Conservation (phyloP, 2,888 invertebrate genomes). For the Mimachlamys varia region DNA sequence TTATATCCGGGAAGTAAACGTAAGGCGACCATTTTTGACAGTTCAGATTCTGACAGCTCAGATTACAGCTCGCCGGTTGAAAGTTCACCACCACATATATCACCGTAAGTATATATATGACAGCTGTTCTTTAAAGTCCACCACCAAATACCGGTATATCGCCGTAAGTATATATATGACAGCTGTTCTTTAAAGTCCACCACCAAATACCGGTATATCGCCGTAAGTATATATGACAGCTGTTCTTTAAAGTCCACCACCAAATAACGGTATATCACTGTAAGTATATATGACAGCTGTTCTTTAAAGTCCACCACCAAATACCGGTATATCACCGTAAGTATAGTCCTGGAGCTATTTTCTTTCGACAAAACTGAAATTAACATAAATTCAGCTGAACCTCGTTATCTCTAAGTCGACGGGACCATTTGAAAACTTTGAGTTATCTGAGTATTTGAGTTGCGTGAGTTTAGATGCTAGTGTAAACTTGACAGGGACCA, state of each 20-base stretch:
- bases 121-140: background rate
- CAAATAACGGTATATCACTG: background rate
- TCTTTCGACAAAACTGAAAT: too few species aligned
- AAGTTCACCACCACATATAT: background rate
- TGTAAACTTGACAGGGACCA: too few species aligned
- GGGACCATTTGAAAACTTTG: too few species aligned
- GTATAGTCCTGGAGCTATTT: background rate
- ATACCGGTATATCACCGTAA: background rate
- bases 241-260: background rate
- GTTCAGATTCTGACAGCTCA: background rate
- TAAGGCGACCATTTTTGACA: background rate
- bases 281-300: too few species aligned
- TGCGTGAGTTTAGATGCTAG: too few species aligned
- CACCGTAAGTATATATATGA: background rate
- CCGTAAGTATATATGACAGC: background rate
- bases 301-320: background rate
- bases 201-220: background rate
- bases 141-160: background rate
- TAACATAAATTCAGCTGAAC: too few species aligned
- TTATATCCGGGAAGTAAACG: conserved; percentile 39
- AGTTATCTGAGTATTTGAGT: too few species aligned
- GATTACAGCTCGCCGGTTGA: background rate
- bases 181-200: background rate
- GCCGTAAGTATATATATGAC: background rate
- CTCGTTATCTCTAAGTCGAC: too few species aligned